phyloP scores from a whole-genome alignment of 1,140 invertebrate genomes.

The Ephestia elutella region DNA sequence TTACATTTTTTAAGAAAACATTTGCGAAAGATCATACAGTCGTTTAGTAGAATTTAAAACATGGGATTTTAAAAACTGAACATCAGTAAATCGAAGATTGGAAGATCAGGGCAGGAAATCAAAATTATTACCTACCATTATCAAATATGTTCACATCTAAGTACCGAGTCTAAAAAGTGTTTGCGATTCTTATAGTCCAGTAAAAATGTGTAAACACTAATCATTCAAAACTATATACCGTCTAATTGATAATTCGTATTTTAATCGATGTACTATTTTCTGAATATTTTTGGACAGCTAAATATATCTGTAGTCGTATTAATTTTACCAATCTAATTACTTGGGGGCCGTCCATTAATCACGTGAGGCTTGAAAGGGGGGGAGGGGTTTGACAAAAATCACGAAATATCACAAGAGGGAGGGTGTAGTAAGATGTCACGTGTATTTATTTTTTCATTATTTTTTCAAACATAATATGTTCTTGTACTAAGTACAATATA shows the following conservation, averaged over 20 bases:
- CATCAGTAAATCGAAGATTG: not conserved
- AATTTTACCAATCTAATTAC: not conserved
- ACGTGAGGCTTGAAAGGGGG: no score
- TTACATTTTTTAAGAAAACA: not conserved
- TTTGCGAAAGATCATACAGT: conserved; percentile 33
- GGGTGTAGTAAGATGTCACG: no score
- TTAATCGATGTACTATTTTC: conserved; percentile 14
- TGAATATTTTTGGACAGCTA: conserved; percentile 4
- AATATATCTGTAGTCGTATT: not conserved
- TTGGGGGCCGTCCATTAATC: no score
- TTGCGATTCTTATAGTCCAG: not conserved
- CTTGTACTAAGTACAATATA: no score
- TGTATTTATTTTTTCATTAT: no score
- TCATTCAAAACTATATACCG: not conserved
- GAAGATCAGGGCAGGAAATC: not conserved
- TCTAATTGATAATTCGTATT: conserved; percentile 15
- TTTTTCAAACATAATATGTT: no score
- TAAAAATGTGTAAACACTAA: not conserved
- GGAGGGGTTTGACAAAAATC: no score
- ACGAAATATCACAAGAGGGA: no score
- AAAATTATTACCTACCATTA: not conserved
- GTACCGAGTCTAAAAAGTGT: not conserved
- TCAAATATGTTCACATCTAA: no score
- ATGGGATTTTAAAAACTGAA: no score
- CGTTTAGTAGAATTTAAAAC: no score